phyloP scores from a whole-genome alignment of 1,140 invertebrate species.

The Atta texana region DNA sequence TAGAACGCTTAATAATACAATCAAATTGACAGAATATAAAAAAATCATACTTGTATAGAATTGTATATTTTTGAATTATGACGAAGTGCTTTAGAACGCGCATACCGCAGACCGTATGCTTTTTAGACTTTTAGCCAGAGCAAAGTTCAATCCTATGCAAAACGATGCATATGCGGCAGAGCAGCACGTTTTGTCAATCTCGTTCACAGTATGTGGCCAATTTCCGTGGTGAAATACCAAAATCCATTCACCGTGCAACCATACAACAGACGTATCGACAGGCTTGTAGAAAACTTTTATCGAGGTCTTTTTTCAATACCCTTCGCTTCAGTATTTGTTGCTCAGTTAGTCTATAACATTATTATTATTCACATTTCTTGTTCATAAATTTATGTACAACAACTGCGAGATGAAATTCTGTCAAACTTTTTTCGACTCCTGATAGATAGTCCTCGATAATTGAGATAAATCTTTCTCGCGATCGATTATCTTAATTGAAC shows the following conservation, averaged over 20 bases:
- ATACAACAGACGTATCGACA: background rate
- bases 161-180: conserved; percentile 54
- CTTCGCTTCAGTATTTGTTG: too few relatives aligned
- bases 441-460: conserved; percentile 28
- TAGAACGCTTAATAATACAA: background rate
- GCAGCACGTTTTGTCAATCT: conserved; percentile 53
- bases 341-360: background rate
- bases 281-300: background rate
- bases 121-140: conserved; percentile 4
- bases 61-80: background rate
- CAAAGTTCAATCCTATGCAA: conserved; percentile 49
- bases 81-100: background rate
- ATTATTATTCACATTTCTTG: conserved; percentile 3
- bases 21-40: background rate
- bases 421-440: conserved; percentile 17
- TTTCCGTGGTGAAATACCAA: conserved; percentile 64
- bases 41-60: background rate
- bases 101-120: background rate
- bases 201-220: conserved; percentile 45
- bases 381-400: conserved; percentile 20
- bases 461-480: background rate
- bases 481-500: conserved; percentile 37
- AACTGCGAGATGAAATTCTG: background rate
- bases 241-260: conserved; percentile 37
- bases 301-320: background rate